phyloP scores from a whole-genome alignment of 64 coral and sea anemone species.

The Hydrozoanthus tunicans region DNA sequence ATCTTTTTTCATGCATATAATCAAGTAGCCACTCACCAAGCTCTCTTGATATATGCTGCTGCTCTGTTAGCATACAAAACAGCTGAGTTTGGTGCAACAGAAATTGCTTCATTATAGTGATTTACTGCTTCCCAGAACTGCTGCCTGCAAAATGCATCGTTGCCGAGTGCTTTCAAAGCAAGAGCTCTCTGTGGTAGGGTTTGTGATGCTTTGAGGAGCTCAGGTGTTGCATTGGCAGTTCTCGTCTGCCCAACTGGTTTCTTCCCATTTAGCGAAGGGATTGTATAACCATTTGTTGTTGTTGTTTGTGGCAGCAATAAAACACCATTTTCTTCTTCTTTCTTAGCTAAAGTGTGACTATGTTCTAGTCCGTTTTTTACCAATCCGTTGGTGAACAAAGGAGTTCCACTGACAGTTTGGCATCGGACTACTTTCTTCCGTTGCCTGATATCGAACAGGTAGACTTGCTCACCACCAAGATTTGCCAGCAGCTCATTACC shows the following conservation, averaged over 20 bases:
- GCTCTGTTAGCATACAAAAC: slow-evolving; percentile 96
- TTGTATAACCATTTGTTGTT: slow-evolving; percentile 77
- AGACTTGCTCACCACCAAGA: slow-evolving; percentile 94
- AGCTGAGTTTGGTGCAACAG: slow-evolving; percentile 78
- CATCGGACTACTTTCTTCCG: slow-evolving; percentile 60
- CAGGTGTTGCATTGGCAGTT: background rate
- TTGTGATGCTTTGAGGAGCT: slow-evolving; percentile 22
- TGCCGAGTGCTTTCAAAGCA: slow-evolving; percentile 81
- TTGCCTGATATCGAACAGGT: slow-evolving; percentile 89
- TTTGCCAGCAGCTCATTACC: slow-evolving; percentile 89
- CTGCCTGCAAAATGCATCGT: slow-evolving; percentile 93
- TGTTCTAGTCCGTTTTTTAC: slow-evolving; percentile 60
- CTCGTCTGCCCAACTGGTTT: slow-evolving; percentile 41
- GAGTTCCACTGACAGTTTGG: slow-evolving; percentile 43
- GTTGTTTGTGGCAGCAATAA: slow-evolving; percentile 60
- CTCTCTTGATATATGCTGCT: slow-evolving; percentile 91
- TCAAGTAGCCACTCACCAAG: slow-evolving; percentile 65
- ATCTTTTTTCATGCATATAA: too few species aligned
- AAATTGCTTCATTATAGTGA: slow-evolving; percentile 93
- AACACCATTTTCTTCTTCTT: slow-evolving; percentile 61
- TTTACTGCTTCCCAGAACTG: slow-evolving; percentile 97
- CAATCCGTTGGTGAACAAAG: slow-evolving; percentile 66
- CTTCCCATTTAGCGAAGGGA: slow-evolving; percentile 73
- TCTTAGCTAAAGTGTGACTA: background rate
- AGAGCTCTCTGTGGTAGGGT: slow-evolving; percentile 74